A percentile compares a stretch with the other conserved stretches of the same genome.
These are phyloP conservation scores for Chymomyza caudatula DNA, from an alignment of 2,888 invertebrate species.

Conservation along the genomic window DNA sequence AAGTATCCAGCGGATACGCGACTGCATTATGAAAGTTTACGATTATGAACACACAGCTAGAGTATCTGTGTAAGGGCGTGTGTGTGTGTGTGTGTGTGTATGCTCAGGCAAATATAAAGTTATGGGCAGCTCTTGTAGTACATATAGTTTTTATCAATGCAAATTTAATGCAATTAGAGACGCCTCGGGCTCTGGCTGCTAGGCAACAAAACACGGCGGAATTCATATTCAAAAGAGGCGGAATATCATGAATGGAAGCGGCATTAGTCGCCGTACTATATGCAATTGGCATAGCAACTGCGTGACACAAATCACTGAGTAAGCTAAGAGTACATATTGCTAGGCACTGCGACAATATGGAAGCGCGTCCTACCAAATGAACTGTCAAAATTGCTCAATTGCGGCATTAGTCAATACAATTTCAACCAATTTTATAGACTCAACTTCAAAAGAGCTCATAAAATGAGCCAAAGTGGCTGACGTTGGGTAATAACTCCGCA, in stretches of 20 bases:
- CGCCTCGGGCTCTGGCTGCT: neutral
- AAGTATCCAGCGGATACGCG: neutral
- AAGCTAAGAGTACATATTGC: neutral
- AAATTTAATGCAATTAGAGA: slow-evolving; percentile 50
- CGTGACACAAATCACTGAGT: neutral
- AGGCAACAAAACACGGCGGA: neutral
- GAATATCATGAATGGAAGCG: neutral
- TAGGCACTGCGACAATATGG: too few relatives aligned
- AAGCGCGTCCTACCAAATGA: neutral
- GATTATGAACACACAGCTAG: neutral
- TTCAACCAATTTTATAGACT: neutral
- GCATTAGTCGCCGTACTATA: slow-evolving; percentile 9
- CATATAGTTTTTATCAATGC: slow-evolving; percentile 44
- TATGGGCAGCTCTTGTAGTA: neutral
- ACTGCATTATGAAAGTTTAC: neutral
- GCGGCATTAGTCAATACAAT: slow-evolving; percentile 8
- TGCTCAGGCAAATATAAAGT: neutral
- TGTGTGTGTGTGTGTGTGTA: neutral
- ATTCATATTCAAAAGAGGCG: neutral
- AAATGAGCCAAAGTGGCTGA: neutral
- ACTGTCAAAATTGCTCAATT: slow-evolving; percentile 12
- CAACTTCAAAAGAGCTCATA: neutral
- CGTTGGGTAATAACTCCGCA: neutral
- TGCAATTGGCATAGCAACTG: slow-evolving; percentile 38
- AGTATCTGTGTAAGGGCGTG: neutral